These are phyloP conservation scores for Bujurquina vittata DNA, from an alignment of 2,113 vertebrate species.

Conservation along the genomic window DNA sequence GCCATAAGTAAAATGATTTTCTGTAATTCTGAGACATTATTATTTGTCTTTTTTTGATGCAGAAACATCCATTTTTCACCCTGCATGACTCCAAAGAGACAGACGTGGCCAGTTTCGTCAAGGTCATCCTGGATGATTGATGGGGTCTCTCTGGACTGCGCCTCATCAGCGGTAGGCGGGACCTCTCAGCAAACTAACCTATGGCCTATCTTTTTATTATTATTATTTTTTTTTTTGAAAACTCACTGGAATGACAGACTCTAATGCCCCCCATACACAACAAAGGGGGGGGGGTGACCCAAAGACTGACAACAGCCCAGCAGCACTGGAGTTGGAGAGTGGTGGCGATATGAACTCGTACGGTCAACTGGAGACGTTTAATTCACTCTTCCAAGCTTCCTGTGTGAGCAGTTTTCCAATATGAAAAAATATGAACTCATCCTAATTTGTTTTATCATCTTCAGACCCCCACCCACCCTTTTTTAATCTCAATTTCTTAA, in stretches of 20 bases:
- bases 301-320: slow-evolving; percentile 67
- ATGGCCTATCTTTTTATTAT: slow-evolving; percentile 49
- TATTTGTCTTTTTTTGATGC: slow-evolving; percentile 9
- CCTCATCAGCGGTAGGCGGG: slow-evolving; percentile 42
- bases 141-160: slow-evolving; percentile 53
- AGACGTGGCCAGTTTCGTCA: slow-evolving; percentile 99
- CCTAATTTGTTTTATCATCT: slow-evolving; percentile 21
- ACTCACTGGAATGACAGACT: slow-evolving; percentile 77
- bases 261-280: slow-evolving; percentile 53
- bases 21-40: not conserved
- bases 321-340: slow-evolving; percentile 61
- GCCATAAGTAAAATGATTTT: not conserved
- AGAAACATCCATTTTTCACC: slow-evolving; percentile 96
- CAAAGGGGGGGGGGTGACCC: slow-evolving; percentile 38
- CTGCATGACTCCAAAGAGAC: slow-evolving; percentile 97
- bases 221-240: not conserved
- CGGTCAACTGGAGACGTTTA: slow-evolving; percentile 63
- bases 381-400: slow-evolving; percentile 59
- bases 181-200: slow-evolving; percentile 54
- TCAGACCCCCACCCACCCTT: slow-evolving; percentile 7
- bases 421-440: slow-evolving; percentile 63
- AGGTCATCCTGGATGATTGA: slow-evolving; percentile 94
- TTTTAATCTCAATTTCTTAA: slow-evolving; percentile 3
- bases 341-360: slow-evolving; percentile 58
- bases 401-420: slow-evolving; percentile 60